These are phyloP conservation scores for Passer domesticus DNA, from an alignment of 2,113 vertebrate genomes.

Conservation along the genomic window DNA sequence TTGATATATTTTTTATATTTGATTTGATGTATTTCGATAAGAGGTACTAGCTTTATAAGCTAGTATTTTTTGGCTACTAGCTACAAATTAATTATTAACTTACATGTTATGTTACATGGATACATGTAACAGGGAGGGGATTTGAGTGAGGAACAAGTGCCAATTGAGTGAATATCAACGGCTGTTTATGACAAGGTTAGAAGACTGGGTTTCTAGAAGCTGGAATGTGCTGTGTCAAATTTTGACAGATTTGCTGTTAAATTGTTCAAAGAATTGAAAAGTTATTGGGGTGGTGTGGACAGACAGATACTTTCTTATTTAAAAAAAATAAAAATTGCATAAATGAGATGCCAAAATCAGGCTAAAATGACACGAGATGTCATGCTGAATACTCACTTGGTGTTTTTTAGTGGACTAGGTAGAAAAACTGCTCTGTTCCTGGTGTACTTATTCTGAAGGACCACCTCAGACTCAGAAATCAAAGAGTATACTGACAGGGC, in stretches of 20 bases:
- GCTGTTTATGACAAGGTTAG: not conserved
- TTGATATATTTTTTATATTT: not conserved
- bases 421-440: not conserved
- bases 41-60: not conserved
- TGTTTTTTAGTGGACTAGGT: not conserved
- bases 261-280: not conserved
- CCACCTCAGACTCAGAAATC: not conserved
- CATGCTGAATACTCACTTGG: not conserved
- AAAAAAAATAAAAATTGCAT: not conserved
- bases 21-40: not conserved
- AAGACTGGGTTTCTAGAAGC: not conserved
- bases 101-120: not conserved
- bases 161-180: not conserved
- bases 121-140: not conserved
- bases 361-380: not conserved
- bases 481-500: not conserved
- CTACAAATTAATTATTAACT: not conserved
- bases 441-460: not conserved
- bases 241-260: not conserved
- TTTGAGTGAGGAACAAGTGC: accelerated
- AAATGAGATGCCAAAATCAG: not conserved
- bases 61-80: not conserved
- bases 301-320: not conserved
- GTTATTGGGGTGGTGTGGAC: not conserved
- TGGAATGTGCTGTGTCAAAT: not conserved